Evolutionary conservation across 2,888 invertebrate genomes (phyloP), one percentile per base, ranked within the genome.

Genomic region (Hybos culiciformis): DNA sequence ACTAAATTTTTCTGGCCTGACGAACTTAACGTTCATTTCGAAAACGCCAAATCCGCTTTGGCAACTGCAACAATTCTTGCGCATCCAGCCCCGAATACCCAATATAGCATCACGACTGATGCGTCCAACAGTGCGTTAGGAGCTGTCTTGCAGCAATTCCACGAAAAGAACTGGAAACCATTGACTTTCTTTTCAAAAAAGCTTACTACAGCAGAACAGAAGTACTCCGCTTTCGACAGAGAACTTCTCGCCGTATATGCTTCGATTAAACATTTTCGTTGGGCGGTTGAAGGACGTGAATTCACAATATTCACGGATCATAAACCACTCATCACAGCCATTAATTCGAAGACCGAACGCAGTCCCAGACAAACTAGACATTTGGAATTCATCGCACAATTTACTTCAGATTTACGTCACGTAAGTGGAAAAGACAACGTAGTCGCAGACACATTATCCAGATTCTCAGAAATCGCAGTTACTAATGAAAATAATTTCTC

Each of bases 91-190:
- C 29, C 29, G 29, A 12, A 29, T n/a, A n/a, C n/a, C 0, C 41
- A 53, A 23, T 37, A 63, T 2, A 50, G 33, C 9, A 21, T 41
- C 12, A 12, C 34, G 12, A 39, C 33, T 3, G 43, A 43, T 33
- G 63, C 63, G 2, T 65, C 62, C 0, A 58, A 61, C 36, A 41
- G 29, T 1, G 56, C 62, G 2, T 53, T 63, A 4, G 63, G 63
- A 3, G 61, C 60, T 1, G 57, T 55, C 0, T 42, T 66, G 11
- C 58, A 66, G 40, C 63, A 64, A 42, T 20, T 20, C 0, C 40
- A 42, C 4, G 37, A 48, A 5, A 37, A 44, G 5, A n/a, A 41
- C 2, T 60, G 59, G 58, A 45, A 60, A 49, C 62, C 62, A 0
- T 43, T 63, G 9, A 56, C 55, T 1, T 65, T 61, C 43, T 62